Evolutionary conservation across 1,140 invertebrate species (phyloP).

Genomic region (Paramacrobiotus metropolitanus): DNA sequence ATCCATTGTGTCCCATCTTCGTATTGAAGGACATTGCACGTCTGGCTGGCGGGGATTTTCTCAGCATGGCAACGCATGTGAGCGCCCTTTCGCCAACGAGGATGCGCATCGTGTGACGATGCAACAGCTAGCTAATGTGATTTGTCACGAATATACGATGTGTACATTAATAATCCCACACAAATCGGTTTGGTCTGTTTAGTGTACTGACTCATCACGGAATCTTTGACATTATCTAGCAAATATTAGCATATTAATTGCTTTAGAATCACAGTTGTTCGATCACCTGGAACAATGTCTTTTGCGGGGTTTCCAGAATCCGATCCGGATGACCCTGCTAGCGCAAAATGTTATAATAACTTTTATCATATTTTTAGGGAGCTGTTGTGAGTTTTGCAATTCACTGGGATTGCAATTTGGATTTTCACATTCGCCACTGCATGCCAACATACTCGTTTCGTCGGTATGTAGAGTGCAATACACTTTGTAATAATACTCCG

Average conservation of each 20-base stretch:
- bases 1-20: conserved; percentile 29
- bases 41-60: conserved; percentile 21
- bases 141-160: neutral
- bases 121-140: neutral
- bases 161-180: neutral
- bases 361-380: conserved; percentile 18
- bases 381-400: conserved; percentile 26
- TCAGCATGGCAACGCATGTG: neutral
- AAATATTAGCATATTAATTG: neutral
- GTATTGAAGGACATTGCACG: conserved; percentile 24
- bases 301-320: too few species aligned
- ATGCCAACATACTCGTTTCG: conserved; percentile 27
- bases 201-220: neutral
- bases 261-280: neutral
- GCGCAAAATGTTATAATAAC: neutral
- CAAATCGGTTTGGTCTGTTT: too few species aligned
- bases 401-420: conserved; percentile 30
- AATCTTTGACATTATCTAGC: neutral
- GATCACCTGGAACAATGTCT: neutral
- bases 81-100: neutral
- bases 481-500: too few species aligned
- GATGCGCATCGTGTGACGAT: too few species aligned
- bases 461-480: too few species aligned
- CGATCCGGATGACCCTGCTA: too few species aligned
- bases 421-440: conserved; percentile 23